These are phyloP conservation scores for Eupithecia inturbata DNA, from an alignment of 2,888 invertebrate genomes.

Conservation along the genomic window DNA sequence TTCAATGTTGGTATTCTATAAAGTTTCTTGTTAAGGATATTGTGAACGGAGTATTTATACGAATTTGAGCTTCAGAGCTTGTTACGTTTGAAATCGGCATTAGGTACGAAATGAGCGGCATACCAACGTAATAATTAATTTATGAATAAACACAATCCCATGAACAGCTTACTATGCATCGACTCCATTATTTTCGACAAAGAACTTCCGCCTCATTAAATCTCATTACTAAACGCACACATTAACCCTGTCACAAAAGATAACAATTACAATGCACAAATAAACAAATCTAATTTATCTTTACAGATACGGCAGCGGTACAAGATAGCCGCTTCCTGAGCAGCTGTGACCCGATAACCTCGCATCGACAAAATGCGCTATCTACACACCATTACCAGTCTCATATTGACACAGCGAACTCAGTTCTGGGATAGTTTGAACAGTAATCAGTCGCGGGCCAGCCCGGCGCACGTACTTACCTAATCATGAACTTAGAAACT, in stretches of 20 bases:
- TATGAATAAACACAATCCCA: neutral
- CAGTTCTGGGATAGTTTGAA: slow-evolving; percentile 48
- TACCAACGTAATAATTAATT: neutral
- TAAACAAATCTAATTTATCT: slow-evolving; percentile 64
- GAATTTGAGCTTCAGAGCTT: neutral
- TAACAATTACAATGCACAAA: slow-evolving; percentile 48
- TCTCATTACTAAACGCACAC: slow-evolving; percentile 17
- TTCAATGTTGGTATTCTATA: slow-evolving; percentile 3
- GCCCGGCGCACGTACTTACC: slow-evolving; percentile 61
- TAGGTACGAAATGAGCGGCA: neutral
- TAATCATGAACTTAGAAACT: slow-evolving; percentile 49
- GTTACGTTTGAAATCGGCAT: neutral
- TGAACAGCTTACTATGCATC: neutral
- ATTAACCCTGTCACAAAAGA: slow-evolving; percentile 25
- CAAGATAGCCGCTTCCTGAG: slow-evolving; percentile 77
- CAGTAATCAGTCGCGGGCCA: slow-evolving; percentile 64
- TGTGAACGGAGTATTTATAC: neutral
- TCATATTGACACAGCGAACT: slow-evolving; percentile 57
- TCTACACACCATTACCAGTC: slow-evolving; percentile 62
- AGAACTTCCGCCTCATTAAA: neutral
- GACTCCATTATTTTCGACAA: neutral
- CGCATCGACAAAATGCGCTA: slow-evolving; percentile 75
- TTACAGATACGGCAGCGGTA: slow-evolving; percentile 64
- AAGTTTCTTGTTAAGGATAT: slow-evolving; percentile 4
- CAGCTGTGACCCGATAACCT: slow-evolving; percentile 77